These are phyloP conservation scores for Habroteleia sp. DNA, from an alignment of 2,888 invertebrate species.

Conservation along the genomic window DNA sequence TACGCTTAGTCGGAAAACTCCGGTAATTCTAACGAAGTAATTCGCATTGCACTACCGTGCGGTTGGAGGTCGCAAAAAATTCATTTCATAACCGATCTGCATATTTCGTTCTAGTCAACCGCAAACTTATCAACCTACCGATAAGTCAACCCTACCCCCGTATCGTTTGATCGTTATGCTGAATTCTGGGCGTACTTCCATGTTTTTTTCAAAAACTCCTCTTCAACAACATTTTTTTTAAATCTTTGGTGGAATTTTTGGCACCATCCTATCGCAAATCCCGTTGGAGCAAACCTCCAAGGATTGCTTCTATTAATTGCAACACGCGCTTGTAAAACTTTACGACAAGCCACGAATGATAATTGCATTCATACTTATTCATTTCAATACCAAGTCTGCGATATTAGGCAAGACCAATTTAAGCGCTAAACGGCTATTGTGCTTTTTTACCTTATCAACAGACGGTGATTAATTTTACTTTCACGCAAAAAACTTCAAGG, in stretches of 20 bases:
- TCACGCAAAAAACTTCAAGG: constrained; percentile 5
- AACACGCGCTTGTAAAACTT: neutral
- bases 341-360: constrained; percentile 2
- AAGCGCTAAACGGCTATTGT: neutral
- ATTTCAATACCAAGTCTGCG: too few species aligned
- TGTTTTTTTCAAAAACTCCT: too few species aligned
- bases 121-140: constrained; percentile 20
- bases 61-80: constrained; percentile 5
- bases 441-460: neutral
- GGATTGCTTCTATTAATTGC: too few species aligned
- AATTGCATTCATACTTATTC: too few species aligned
- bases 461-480: constrained; percentile 25
- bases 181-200: too few species aligned
- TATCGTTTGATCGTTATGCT: too few species aligned
- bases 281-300: too few species aligned
- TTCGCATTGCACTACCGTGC: neutral
- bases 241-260: too few species aligned
- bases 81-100: constrained; percentile 24
- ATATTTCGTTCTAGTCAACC: constrained; percentile 5
- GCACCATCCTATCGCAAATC: too few species aligned
- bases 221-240: too few species aligned
- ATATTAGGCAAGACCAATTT: neutral
- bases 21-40: constrained; percentile 6
- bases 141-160: neutral
- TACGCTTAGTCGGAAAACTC: neutral